Evolutionary conservation across 2,888 invertebrate genomes (phyloP).

Genomic region (Folsomia candida): DNA sequence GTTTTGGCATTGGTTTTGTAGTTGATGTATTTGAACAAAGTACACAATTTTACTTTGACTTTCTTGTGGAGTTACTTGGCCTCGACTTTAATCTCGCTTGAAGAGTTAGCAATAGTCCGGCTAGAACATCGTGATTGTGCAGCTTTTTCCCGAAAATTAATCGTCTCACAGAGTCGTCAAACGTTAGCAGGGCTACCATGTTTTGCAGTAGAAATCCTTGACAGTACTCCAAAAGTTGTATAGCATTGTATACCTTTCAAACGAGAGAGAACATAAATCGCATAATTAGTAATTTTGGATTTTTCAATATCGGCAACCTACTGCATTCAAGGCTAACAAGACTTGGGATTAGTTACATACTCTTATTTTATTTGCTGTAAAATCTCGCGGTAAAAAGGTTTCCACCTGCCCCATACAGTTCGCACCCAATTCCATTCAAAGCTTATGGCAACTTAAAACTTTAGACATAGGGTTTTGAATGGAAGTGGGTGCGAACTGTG

Average conservation of each 20-base stretch:
- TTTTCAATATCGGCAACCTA: too few relatives aligned
- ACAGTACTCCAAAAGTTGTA: slow-evolving; percentile 81
- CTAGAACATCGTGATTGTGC: slow-evolving; percentile 84
- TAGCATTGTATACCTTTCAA: slow-evolving; percentile 77
- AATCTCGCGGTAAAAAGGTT: too few relatives aligned
- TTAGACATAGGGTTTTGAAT: too few relatives aligned
- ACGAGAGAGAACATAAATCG: neutral
- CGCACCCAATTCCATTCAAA: too few relatives aligned
- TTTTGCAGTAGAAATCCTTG: slow-evolving; percentile 87
- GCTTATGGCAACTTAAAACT: too few relatives aligned
- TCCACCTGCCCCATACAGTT: too few relatives aligned
- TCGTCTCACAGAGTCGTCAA: slow-evolving; percentile 84
- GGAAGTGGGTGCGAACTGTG: too few relatives aligned
- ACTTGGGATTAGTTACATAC: too few relatives aligned
- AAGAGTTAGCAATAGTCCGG: slow-evolving; percentile 73
- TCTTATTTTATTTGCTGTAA: too few relatives aligned
- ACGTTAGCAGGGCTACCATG: slow-evolving; percentile 88
- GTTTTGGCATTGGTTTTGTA: neutral
- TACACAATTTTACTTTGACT: slow-evolving; percentile 33
- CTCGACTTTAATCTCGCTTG: slow-evolving; percentile 63
- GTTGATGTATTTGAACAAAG: neutral
- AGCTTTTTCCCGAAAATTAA: slow-evolving; percentile 83
- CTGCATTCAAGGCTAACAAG: too few relatives aligned
- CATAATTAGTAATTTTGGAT: too few relatives aligned
- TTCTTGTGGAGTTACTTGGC: slow-evolving; percentile 29